Evolutionary conservation across 1,140 invertebrate genomes (phyloP).

Genomic region (Tribolium castaneum): DNA sequence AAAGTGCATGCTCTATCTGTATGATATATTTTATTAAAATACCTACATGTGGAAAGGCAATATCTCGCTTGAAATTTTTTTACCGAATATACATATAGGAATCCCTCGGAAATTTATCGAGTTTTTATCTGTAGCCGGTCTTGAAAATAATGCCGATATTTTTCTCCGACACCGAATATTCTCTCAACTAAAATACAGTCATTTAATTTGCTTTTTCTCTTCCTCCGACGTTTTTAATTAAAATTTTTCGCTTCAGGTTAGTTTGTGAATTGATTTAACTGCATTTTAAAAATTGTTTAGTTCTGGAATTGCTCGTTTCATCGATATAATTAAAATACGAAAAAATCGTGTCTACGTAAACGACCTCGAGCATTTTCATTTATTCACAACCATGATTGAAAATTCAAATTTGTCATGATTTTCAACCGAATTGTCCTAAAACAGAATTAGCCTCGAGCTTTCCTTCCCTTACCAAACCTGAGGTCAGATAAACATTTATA

Average conservation of each 20-base stretch:
- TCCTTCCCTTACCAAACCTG: background rate
- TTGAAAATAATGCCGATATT: background rate
- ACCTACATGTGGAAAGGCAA: conserved; percentile 5
- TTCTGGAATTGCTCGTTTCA: background rate
- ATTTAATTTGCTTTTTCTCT: background rate
- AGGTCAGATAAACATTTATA: background rate
- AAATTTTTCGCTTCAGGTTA: background rate
- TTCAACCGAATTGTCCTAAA: background rate
- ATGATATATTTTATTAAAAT: conserved; percentile 20
- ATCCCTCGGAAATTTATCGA: conserved; percentile 1
- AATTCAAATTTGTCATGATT: background rate
- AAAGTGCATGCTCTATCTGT: background rate
- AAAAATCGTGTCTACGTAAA: background rate
- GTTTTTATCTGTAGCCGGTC: conserved; percentile 5
- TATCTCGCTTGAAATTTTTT: conserved; percentile 1
- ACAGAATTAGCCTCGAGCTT: background rate
- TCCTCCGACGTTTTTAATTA: background rate
- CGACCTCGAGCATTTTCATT: background rate
- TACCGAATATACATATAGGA: background rate
- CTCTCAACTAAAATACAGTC: background rate
- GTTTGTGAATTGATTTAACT: background rate
- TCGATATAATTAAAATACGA: background rate
- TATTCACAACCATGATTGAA: background rate
- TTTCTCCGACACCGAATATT: background rate
- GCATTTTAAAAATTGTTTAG: background rate